Evolutionary conservation across 2,113 vertebrate genomes (phyloP).

Genomic region (Cacatua alba): DNA sequence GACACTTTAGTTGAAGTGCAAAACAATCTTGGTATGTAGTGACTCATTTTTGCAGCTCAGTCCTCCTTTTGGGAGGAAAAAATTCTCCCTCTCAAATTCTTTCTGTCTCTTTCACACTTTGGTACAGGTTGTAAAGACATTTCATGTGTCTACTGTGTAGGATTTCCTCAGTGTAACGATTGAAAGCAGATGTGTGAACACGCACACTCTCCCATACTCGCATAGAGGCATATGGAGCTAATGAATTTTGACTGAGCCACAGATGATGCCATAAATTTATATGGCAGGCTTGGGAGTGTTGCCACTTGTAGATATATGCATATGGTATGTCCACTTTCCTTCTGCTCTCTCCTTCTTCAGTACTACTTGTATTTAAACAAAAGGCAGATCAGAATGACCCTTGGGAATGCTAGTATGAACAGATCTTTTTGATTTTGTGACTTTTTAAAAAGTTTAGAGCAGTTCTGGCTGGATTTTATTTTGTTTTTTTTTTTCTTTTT

Average conservation of each 20-base stretch:
- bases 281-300: constrained; percentile 48
- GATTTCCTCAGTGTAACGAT: background rate
- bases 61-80: background rate
- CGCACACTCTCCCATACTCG: background rate
- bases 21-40: background rate
- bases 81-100: background rate
- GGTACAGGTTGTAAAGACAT: constrained; percentile 43
- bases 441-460: background rate
- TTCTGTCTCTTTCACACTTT: constrained; percentile 29
- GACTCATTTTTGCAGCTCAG: constrained; percentile 14
- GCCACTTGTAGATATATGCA: constrained; percentile 19
- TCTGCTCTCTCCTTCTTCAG: background rate
- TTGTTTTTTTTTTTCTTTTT: background rate
- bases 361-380: constrained; percentile 4
- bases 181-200: constrained; percentile 60
- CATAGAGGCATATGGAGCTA: constrained; percentile 3
- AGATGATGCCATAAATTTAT: constrained; percentile 55
- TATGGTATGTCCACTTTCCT: background rate
- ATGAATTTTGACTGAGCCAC: constrained; percentile 60
- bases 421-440: background rate
- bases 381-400: background rate
- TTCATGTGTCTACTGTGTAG: constrained; percentile 52
- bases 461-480: background rate
- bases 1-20: background rate
- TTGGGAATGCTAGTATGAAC: background rate